Evolutionary conservation across 2,113 vertebrate species (phyloP).

Genomic region (Atractosteus spatula): DNA sequence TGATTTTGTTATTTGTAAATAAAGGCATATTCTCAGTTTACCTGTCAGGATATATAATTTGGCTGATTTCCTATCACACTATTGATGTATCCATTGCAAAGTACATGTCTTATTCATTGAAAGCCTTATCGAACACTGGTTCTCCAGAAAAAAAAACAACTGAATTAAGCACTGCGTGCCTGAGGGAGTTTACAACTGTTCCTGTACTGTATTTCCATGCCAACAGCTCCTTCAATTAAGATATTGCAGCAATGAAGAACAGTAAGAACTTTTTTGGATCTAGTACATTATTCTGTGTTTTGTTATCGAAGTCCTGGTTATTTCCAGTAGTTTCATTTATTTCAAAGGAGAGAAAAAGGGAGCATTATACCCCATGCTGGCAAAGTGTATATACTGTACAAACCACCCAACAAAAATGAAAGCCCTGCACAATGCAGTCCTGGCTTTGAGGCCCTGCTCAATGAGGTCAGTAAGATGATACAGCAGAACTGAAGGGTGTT

Average conservation of each 20-base stretch:
- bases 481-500: conserved; percentile 48
- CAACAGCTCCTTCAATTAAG: conserved; percentile 47
- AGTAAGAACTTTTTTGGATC: conserved; percentile 44
- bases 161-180: neutral
- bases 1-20: no score
- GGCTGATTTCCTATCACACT: no score
- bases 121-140: no score
- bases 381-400: conserved; percentile 45
- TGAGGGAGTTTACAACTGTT: conserved; percentile 48
- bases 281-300: conserved; percentile 34
- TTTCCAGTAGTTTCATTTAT: conserved; percentile 46
- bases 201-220: conserved; percentile 30
- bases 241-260: conserved; percentile 40
- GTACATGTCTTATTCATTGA: no score
- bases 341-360: conserved; percentile 32
- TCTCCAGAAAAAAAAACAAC: no score
- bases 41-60: no score
- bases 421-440: conserved; percentile 13
- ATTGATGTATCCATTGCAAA: no score
- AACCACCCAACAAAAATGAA: neutral
- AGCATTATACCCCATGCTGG: conserved; percentile 49
- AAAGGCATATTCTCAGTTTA: no score
- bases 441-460: conserved; percentile 34
- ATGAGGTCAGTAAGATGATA: conserved; percentile 45
- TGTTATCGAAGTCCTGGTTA: conserved; percentile 58